Conservation (phyloP, 2,888 invertebrate species). For the Thecophora atra region DNA sequence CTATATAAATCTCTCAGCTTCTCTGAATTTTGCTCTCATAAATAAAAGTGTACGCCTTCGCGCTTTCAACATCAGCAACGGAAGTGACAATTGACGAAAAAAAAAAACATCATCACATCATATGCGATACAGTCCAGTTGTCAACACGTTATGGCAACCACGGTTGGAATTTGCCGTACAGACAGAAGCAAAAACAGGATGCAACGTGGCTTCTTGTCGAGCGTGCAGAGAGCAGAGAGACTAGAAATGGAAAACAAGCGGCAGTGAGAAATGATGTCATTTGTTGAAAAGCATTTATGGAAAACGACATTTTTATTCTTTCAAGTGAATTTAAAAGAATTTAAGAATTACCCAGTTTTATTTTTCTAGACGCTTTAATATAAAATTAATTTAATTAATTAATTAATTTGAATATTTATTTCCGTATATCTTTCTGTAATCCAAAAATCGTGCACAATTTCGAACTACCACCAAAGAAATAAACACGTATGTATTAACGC, state of each 20-base stretch:
- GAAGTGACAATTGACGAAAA: not conserved
- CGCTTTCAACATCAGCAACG: slow-evolving; percentile 1
- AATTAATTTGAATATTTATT: too few relatives aligned
- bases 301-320: too few relatives aligned
- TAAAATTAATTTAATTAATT: too few relatives aligned
- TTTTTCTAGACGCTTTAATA: too few relatives aligned
- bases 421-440: too few relatives aligned
- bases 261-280: not conserved
- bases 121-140: slow-evolving; percentile 32
- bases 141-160: slow-evolving; percentile 24
- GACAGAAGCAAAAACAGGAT: slow-evolving; percentile 27
- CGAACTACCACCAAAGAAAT: too few relatives aligned
- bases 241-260: not conserved
- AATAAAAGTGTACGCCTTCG: slow-evolving; percentile 12
- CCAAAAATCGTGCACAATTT: too few relatives aligned
- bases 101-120: slow-evolving; percentile 8
- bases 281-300: too few relatives aligned
- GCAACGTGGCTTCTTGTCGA: slow-evolving; percentile 22
- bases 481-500: too few relatives aligned
- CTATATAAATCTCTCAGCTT: not conserved
- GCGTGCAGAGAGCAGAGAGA: not conserved
- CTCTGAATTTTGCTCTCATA: slow-evolving; percentile 13
- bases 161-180: slow-evolving; percentile 14
- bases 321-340: too few relatives aligned
- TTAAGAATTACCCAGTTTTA: too few relatives aligned